Evolutionary conservation across 2,888 invertebrate genomes (phyloP), one percentile per base, ranked within the genome.

Genomic region (Belgica antarctica): DNA sequence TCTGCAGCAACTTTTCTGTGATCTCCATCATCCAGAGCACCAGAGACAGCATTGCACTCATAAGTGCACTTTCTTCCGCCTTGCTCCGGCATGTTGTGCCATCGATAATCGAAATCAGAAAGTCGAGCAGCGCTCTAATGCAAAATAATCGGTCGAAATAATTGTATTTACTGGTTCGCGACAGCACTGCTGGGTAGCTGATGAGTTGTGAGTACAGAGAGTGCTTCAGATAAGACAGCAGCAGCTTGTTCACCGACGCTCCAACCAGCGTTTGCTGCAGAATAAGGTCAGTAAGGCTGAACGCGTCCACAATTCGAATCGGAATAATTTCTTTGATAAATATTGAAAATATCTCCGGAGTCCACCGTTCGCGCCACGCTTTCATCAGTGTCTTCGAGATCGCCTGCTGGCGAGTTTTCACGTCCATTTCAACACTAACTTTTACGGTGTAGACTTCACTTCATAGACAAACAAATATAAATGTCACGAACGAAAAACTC

Each of bases 361-460:
- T 89, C 96, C 96, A 96, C 72, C 96, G 83, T 81, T 96, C 96
- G 74, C 94, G 85, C 96, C 96, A 97, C 62, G 96, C 96, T 27
- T 47, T 52, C 47, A 68, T 28, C 17, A 68, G 57, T 0, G 57
- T 57, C 52, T 68, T 68, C n/a, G 47, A 28, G 17, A 68, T 57
- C 7, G 47, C 47, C 2, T 57, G 68, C 24, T 68, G 52, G 4
- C 68, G 22, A 46, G 12, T 68, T 17, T 57, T 68, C 12, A 57
- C 47, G 15, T 68, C 68, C 68, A 68, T 68, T 34, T 68, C n/a
- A n/a, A n/a, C n/a, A n/a, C n/a, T n/a, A n/a, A 46, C 15, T 46
- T 15, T 46, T n/a, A 7, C 46, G 7, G 34, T 34, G 12, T 12
- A 34, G 12, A 34, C 34, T 34, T n/a, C n/a, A n/a, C n/a, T n/a